Conservation (phyloP, 2,797 vertebrate genomes). For the Melanotaenia pygmaea region DNA sequence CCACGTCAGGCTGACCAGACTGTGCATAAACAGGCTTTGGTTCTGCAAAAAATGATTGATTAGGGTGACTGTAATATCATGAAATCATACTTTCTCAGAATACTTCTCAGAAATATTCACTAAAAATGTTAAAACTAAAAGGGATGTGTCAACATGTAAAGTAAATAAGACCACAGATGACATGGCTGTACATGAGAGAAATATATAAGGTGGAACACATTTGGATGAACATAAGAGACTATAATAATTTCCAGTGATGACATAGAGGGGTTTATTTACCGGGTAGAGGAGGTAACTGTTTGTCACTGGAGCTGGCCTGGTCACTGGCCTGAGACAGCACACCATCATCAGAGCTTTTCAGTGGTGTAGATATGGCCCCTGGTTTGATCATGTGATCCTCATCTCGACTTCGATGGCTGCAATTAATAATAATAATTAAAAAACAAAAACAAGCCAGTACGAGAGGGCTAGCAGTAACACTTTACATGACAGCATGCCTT, state of each 20-base stretch:
- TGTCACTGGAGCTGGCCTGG: slow-evolving; percentile 86
- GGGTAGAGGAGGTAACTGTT: slow-evolving; percentile 91
- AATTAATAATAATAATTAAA: slow-evolving; percentile 5
- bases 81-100: background rate
- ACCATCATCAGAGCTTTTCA: slow-evolving; percentile 88
- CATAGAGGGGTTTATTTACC: slow-evolving; percentile 75
- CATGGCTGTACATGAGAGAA: background rate
- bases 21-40: slow-evolving; percentile 98
- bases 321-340: slow-evolving; percentile 85
- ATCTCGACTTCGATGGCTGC: slow-evolving; percentile 91
- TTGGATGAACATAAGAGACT: background rate
- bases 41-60: slow-evolving; percentile 79
- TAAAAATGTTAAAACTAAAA: background rate
- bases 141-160: background rate
- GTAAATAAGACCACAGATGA: background rate
- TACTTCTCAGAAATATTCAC: background rate
- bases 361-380: slow-evolving; percentile 87
- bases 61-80: background rate
- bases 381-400: slow-evolving; percentile 91
- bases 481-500: background rate
- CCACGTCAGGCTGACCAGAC: slow-evolving; percentile 96
- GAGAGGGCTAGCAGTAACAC: background rate
- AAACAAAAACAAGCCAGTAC: background rate
- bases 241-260: slow-evolving; percentile 1
- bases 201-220: background rate